phyloP scores from a whole-genome alignment of 2,113 vertebrate genomes.

The Bos indicus region DNA sequence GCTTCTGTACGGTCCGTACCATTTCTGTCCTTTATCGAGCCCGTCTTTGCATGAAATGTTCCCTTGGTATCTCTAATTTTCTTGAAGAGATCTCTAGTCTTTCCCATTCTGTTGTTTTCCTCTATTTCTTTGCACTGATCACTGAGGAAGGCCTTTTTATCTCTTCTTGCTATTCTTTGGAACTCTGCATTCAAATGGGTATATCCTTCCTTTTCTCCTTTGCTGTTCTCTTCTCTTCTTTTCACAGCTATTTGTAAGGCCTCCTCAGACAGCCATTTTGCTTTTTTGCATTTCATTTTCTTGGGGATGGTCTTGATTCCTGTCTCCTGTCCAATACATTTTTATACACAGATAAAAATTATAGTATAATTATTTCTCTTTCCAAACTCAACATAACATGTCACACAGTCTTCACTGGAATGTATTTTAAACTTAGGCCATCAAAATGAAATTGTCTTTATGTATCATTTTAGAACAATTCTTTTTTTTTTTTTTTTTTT shows the following conservation, averaged over 20 bases:
- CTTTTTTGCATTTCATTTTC: not conserved
- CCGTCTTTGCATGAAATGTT: not conserved
- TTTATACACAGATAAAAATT: not conserved
- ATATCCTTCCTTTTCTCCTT: not conserved
- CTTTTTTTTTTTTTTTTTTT: too few relatives aligned
- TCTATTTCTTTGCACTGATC: not conserved
- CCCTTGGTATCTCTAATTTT: not conserved
- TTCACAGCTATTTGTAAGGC: not conserved
- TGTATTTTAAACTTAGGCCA: not conserved
- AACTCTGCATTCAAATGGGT: not conserved
- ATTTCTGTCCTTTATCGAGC: not conserved
- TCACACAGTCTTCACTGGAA: not conserved
- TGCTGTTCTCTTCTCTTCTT: not conserved
- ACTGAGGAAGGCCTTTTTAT: not conserved
- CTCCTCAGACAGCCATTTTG: not conserved
- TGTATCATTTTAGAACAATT: not conserved
- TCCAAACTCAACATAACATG: not conserved
- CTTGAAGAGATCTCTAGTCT: not conserved
- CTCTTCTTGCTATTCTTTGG: not conserved
- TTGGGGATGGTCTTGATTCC: not conserved
- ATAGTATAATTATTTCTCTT: conserved; percentile 15
- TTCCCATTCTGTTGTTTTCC: not conserved
- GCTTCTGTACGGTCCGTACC: not conserved
- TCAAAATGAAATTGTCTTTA: not conserved
- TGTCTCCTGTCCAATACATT: not conserved